Conservation (phyloP, 2,888 invertebrate species). For the Diadegma fenestrale region DNA sequence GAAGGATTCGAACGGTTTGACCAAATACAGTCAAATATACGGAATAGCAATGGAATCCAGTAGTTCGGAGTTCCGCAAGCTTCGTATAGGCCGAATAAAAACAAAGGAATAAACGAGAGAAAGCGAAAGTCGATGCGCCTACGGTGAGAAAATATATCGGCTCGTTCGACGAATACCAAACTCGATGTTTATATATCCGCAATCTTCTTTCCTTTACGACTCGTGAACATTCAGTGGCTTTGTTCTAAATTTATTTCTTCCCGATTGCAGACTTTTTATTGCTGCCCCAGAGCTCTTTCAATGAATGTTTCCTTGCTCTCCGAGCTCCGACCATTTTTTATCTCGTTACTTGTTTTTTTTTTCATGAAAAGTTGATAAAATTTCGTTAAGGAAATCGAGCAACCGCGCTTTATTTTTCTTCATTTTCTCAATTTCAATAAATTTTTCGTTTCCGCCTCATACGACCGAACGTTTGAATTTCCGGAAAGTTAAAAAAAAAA, state of each 20-base stretch:
- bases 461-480: not conserved
- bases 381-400: not conserved
- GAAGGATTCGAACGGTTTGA: constrained; percentile 10
- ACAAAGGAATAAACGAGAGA: constrained; percentile 24
- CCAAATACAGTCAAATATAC: constrained; percentile 22
- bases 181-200: constrained; percentile 39
- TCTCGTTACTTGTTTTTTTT: not conserved
- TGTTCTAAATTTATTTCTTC: constrained; percentile 10
- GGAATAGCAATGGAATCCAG: not conserved
- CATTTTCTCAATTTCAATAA: not conserved
- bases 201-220: constrained; percentile 25
- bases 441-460: not conserved
- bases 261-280: not conserved
- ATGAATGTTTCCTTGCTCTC: not conserved
- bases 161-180: constrained; percentile 10
- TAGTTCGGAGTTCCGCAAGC: constrained; percentile 23
- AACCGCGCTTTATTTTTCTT: not conserved
- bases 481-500: too few species aligned
- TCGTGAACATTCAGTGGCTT: not conserved
- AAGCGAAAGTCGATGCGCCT: not conserved
- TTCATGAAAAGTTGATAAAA: not conserved
- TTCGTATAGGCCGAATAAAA: constrained; percentile 35
- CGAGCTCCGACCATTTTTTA: not conserved
- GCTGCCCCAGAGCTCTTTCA: not conserved
- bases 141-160: constrained; percentile 29